A percentile compares a stretch with the other conserved stretches of the same genome.
Conservation (phyloP, 2,888 invertebrate species). For the Synanthedon andrenaeformis region DNA sequence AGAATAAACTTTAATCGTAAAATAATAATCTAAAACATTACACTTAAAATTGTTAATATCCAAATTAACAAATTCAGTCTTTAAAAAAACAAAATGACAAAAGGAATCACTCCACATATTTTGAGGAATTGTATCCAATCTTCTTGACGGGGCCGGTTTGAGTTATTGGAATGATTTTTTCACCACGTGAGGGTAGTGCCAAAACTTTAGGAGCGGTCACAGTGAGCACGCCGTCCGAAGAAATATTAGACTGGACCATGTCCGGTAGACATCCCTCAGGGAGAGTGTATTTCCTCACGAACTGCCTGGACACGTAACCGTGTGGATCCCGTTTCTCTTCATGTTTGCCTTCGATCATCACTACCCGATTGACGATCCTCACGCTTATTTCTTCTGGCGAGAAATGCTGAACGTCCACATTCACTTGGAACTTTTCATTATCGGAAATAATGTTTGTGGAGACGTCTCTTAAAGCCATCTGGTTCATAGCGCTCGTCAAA, state of each 20-base stretch:
- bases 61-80: constrained; percentile 28
- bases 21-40: no score
- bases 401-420: constrained; percentile 83
- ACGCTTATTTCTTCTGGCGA: constrained; percentile 81
- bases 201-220: constrained; percentile 75
- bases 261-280: constrained; percentile 80
- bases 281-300: constrained; percentile 78
- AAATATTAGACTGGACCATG: constrained; percentile 77
- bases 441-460: constrained; percentile 57
- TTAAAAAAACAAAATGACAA: constrained; percentile 11
- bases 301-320: constrained; percentile 79
- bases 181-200: constrained; percentile 50
- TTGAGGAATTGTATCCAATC: constrained; percentile 11
- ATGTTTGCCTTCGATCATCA: constrained; percentile 82
- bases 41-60: no score
- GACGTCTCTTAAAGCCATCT: constrained; percentile 47
- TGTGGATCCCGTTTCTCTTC: constrained; percentile 81
- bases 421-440: constrained; percentile 73
- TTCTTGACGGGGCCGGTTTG: constrained; percentile 69
- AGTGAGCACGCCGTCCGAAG: constrained; percentile 81
- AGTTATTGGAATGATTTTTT: constrained; percentile 71
- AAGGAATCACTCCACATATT: constrained; percentile 5
- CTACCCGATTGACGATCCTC: constrained; percentile 75
- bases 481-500: constrained; percentile 35
- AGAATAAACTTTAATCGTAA: no score